Conservation (phyloP, 1,140 invertebrate genomes). For the Drosophila obscura region DNA sequence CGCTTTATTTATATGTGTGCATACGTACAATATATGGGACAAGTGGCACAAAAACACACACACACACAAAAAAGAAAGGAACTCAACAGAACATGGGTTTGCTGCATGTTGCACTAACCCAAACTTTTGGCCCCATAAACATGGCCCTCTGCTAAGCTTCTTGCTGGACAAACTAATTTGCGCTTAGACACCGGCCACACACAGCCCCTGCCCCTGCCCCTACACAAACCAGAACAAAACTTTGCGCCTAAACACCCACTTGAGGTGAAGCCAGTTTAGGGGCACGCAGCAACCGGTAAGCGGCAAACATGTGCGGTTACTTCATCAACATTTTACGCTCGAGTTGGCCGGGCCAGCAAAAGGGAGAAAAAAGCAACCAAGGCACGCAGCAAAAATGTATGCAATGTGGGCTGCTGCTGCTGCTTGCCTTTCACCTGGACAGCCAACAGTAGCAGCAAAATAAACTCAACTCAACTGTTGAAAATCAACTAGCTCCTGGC, state of each 20-base stretch:
- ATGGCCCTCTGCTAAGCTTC: conserved; percentile 37
- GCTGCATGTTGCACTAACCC: conserved; percentile 56
- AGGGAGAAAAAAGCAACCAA: conserved; percentile 49
- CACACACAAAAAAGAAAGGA: conserved; percentile 26
- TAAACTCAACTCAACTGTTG: conserved; percentile 78
- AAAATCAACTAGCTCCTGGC: conserved; percentile 69
- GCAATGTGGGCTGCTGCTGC: conserved; percentile 43
- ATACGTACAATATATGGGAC: conserved; percentile 52
- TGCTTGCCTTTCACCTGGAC: conserved; percentile 56
- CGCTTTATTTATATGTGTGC: conserved; percentile 64
- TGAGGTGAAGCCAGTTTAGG: conserved; percentile 43
- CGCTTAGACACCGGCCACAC: conserved; percentile 46
- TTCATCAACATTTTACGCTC: conserved; percentile 80
- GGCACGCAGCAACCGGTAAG: conserved; percentile 31
- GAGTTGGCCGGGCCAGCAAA: conserved; percentile 57
- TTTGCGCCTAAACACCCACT: conserved; percentile 70
- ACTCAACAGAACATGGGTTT: conserved; percentile 56
- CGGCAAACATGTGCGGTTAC: conserved; percentile 69
- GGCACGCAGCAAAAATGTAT: conserved; percentile 76
- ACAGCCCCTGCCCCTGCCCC: not conserved
- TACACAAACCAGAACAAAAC: conserved; percentile 22
- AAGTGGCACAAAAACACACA: conserved; percentile 40
- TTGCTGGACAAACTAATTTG: conserved; percentile 72
- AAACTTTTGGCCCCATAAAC: conserved; percentile 52
- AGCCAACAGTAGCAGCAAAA: conserved; percentile 51